Conservation (phyloP, 1,140 invertebrate species). For the Wasmannia auropunctata region DNA sequence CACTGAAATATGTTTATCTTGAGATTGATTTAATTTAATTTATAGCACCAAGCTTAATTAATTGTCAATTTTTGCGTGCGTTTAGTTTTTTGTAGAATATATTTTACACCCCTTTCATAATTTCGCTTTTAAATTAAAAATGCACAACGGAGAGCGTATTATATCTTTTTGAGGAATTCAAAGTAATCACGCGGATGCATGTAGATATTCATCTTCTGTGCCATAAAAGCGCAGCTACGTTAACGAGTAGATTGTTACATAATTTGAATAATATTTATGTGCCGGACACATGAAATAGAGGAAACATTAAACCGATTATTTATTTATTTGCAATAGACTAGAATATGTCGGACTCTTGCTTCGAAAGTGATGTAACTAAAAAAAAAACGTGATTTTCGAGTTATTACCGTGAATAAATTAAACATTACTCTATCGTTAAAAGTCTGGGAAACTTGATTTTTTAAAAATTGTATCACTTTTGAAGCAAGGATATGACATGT, state of each 20-base stretch:
- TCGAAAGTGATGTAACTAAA: no score
- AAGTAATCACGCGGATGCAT: background rate
- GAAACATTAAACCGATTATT: constrained; percentile 1
- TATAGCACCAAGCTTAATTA: background rate
- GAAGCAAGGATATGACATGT: no score
- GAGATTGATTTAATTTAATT: no score
- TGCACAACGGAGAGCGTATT: background rate
- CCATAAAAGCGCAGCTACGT: background rate
- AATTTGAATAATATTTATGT: constrained; percentile 1
- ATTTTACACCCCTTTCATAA: background rate
- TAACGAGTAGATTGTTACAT: background rate
- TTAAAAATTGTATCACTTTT: no score
- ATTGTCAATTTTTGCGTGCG: background rate
- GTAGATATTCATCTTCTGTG: background rate
- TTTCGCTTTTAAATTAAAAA: background rate
- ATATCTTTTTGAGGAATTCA: background rate
- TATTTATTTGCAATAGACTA: background rate
- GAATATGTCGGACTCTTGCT: no score
- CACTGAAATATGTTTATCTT: background rate
- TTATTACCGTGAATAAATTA: no score
- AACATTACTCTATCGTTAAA: no score
- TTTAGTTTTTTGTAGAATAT: background rate
- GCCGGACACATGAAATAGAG: background rate
- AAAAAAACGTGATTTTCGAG: no score
- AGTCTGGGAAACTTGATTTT: no score